These are phyloP conservation scores for Acleris sparsana DNA, from an alignment of 2,888 invertebrate genomes.

Conservation along the genomic window DNA sequence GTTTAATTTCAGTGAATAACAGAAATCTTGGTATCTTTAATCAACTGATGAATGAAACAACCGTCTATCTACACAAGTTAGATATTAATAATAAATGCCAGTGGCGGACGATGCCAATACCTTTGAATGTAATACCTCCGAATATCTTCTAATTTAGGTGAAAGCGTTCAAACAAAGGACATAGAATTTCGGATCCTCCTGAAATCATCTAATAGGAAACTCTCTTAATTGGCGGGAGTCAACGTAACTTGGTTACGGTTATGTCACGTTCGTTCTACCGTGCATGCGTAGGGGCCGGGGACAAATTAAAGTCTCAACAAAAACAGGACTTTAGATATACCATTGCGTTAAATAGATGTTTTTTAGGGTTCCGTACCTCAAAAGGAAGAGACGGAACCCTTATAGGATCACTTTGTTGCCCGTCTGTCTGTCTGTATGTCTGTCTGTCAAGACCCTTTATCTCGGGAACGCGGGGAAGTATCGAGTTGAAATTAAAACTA, in stretches of 20 bases:
- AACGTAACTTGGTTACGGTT: slow-evolving; percentile 49
- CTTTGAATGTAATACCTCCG: slow-evolving; percentile 31
- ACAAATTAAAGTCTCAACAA: neutral
- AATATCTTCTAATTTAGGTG: slow-evolving; percentile 35
- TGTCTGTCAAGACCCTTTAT: too few relatives aligned
- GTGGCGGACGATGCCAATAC: slow-evolving; percentile 39
- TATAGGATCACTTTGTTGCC: too few relatives aligned
- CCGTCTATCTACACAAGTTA: too few relatives aligned
- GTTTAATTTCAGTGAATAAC: too few relatives aligned
- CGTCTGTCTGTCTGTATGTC: too few relatives aligned
- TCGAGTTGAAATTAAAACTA: too few relatives aligned
- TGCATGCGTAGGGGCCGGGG: neutral
- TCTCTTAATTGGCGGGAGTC: slow-evolving; percentile 47
- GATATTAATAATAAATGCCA: slow-evolving; percentile 36
- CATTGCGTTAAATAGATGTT: too few relatives aligned
- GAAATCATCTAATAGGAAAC: slow-evolving; percentile 45
- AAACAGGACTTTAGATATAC: neutral
- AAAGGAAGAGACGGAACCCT: too few relatives aligned
- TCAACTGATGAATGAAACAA: neutral
- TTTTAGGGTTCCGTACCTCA: too few relatives aligned
- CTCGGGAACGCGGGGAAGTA: too few relatives aligned
- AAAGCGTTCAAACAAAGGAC: slow-evolving; percentile 40
- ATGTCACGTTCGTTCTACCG: slow-evolving; percentile 31
- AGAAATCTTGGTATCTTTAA: neutral
- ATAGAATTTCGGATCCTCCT: slow-evolving; percentile 40